Base-by-base conservation (phyloP, 2,797 vertebrate species). In the Lutjanus campechanus region DNA sequence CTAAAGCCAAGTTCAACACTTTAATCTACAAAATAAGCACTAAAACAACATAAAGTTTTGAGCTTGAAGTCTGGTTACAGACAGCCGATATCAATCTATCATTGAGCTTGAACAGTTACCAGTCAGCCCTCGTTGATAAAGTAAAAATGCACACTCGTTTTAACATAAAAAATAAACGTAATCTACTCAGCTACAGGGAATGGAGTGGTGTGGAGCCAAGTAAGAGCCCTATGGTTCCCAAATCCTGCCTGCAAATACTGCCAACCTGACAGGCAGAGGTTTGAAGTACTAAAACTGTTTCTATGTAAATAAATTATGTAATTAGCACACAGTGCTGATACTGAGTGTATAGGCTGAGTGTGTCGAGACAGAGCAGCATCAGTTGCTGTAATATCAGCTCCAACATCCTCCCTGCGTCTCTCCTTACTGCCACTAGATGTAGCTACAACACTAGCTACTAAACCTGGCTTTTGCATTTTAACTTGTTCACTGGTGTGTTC, bases 351-450 rank as follows among this genome's bases (percentile, higher is more conserved):
- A 7, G 9, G 3, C 25, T 25, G 25, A 25, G 3, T 22, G 17
- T 29, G 10, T 36, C 3, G 29, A 36, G 29, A 36, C 5, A 5
- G 29, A 36, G 40, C 47, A 73, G 50, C n/a, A 65, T 7, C 20
- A 58, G 56, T 43, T 41, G 36, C 41, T 68, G 19, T 51, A 13
- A 56, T 3, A 1, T 51, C 13, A 43, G 5, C 16, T 73, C 5
- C 17, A 8, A 73, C 47, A 44, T 3, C 43, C 11, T 58, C 4
- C 40, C 20, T 67, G 60, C 11, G 36, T 1, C 2, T 63, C 55
- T 49, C 36, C 11, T 54, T 16, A 1, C 15, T 16, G 12, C 83
- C 90, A 89, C 87, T 82, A 90, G 89, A 81, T 84, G 87, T 54
- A 41, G 79, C 76, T 74, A 41, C 55, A 85, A 36, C 54, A 70